Conservation (phyloP, 2,797 vertebrate genomes). For the Falco rusticolus region DNA sequence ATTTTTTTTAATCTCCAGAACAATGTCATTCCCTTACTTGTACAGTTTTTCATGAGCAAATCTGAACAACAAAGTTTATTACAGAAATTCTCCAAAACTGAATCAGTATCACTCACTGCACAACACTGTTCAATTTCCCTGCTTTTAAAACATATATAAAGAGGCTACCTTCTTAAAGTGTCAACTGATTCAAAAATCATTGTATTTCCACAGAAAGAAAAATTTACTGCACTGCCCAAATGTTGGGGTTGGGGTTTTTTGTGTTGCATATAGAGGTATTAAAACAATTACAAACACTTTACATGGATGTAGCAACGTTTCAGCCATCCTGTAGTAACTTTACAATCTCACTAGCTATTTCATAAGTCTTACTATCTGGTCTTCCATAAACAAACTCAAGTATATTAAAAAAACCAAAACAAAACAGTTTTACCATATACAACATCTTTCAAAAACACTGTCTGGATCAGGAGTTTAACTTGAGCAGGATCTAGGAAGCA, state of each 20-base stretch:
- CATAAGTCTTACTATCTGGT: background rate
- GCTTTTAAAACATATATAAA: background rate
- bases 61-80: background rate
- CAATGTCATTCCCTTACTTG: background rate
- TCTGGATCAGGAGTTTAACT: background rate
- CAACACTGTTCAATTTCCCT: background rate
- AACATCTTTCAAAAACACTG: background rate
- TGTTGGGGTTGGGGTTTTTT: background rate
- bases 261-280: background rate
- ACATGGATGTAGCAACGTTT: background rate
- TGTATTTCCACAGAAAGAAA: background rate
- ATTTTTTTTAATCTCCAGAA: background rate
- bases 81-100: background rate
- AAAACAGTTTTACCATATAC: background rate
- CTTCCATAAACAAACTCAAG: background rate
- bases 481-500: background rate
- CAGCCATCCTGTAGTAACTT: background rate
- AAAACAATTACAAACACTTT: background rate
- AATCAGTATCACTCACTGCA: background rate
- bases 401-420: too few species aligned
- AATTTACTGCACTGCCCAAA: background rate
- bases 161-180: background rate
- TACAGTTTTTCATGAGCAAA: background rate
- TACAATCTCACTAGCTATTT: background rate
- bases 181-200: background rate